Evolutionary conservation across 2,888 invertebrate genomes (phyloP).

Genomic region (Eupithecia inturbata): DNA sequence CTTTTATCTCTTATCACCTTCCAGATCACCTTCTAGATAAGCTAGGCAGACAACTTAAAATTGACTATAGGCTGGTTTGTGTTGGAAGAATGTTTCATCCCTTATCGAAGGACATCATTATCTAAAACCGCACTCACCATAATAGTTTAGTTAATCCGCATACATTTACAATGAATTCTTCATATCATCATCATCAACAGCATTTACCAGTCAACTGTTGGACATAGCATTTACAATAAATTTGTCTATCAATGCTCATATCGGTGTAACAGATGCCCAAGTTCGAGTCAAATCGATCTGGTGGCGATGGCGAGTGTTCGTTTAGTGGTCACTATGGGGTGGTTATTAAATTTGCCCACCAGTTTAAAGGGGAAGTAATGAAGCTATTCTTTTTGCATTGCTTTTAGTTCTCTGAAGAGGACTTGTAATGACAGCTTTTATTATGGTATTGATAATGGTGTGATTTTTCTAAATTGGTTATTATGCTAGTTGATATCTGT

Average conservation of each 20-base stretch:
- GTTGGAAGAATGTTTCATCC: too few relatives aligned
- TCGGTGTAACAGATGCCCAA: constrained; percentile 52
- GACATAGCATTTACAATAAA: neutral
- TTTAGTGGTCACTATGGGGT: constrained; percentile 60
- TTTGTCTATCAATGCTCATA: constrained; percentile 6
- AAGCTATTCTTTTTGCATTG: constrained; percentile 35
- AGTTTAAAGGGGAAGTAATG: constrained; percentile 41
- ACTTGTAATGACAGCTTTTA: neutral
- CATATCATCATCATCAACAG: too few relatives aligned
- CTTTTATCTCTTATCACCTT: too few relatives aligned
- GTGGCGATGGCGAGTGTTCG: constrained; percentile 46
- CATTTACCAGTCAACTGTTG: too few relatives aligned
- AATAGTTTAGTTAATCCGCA: too few relatives aligned
- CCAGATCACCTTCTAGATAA: too few relatives aligned
- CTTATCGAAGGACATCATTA: too few relatives aligned
- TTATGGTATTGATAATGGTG: neutral
- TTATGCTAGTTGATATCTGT: too few relatives aligned
- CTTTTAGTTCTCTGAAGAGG: constrained; percentile 7
- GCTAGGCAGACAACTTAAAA: too few relatives aligned
- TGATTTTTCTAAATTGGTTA: neutral
- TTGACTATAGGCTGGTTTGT: too few relatives aligned
- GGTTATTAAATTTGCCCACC: constrained; percentile 64
- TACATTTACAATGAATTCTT: too few relatives aligned
- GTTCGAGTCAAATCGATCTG: constrained; percentile 59
- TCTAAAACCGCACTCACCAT: too few relatives aligned